These are phyloP conservation scores for Crypturellus tataupa DNA, from an alignment of 2,797 vertebrate genomes.

Conservation along the genomic window DNA sequence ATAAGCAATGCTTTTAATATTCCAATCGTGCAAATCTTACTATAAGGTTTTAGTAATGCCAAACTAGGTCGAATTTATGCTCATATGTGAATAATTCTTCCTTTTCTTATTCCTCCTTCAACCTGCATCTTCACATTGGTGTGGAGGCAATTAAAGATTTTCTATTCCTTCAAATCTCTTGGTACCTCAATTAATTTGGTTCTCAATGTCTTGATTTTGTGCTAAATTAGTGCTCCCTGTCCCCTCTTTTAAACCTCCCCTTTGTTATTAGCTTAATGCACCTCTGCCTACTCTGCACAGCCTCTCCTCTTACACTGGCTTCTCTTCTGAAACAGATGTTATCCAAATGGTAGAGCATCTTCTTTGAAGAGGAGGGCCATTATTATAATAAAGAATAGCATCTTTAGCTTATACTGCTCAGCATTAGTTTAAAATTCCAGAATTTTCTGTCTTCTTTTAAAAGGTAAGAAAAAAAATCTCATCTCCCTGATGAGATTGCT, in stretches of 20 bases:
- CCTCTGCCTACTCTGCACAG: not conserved
- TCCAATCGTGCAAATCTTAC: conserved; percentile 35
- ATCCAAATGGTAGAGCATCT: rapidly evolving
- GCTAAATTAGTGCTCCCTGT: conserved; percentile 33
- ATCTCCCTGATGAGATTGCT: not conserved
- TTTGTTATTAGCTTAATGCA: not conserved
- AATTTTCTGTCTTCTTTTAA: not conserved
- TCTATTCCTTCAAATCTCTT: conserved; percentile 58
- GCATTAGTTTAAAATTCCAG: not conserved
- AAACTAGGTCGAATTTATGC: conserved; percentile 49
- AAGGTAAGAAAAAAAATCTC: not conserved
- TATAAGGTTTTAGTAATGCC: conserved; percentile 24
- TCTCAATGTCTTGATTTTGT: conserved; percentile 64
- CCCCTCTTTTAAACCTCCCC: conserved; percentile 8
- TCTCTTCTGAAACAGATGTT: not conserved
- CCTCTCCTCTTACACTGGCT: not conserved
- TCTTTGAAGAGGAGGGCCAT: not conserved
- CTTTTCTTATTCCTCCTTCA: not conserved
- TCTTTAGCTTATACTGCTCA: not conserved
- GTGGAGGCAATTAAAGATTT: conserved; percentile 64
- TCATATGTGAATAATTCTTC: not conserved
- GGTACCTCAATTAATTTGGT: conserved; percentile 48
- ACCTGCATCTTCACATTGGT: not conserved
- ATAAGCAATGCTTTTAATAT: not conserved
- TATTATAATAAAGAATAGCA: not conserved